Evolutionary conservation across 2,797 vertebrate genomes (phyloP).

Genomic region (Alosa sapidissima): DNA sequence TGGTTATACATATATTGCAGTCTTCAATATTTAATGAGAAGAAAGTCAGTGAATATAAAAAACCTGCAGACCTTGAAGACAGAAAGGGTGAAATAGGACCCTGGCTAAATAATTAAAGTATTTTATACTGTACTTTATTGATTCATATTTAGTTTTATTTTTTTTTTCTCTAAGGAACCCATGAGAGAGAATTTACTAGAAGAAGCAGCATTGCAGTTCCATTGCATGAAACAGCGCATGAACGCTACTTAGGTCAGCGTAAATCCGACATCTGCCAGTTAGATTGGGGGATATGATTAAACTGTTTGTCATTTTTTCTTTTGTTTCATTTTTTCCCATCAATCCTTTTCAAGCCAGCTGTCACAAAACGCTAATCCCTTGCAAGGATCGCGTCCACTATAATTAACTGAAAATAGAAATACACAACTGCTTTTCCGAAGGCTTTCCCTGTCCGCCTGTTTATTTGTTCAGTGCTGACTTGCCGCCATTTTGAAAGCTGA

Average conservation of each 20-base stretch:
- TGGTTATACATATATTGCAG: constrained; percentile 48
- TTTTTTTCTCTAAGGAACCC: constrained; percentile 28
- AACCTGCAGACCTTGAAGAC: constrained; percentile 41
- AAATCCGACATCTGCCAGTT: background rate
- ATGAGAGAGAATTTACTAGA: constrained; percentile 18
- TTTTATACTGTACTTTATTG: constrained; percentile 44
- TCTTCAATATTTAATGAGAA: constrained; percentile 53
- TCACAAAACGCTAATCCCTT: background rate
- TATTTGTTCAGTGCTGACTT: background rate
- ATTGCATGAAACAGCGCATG: background rate
- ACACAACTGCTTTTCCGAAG: background rate
- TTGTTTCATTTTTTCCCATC: constrained; percentile 12
- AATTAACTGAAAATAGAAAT: background rate
- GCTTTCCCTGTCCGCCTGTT: background rate
- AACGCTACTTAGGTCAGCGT: constrained; percentile 36
- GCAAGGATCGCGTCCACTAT: background rate
- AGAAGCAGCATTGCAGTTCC: background rate
- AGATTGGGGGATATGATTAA: background rate
- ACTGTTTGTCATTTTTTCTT: constrained; percentile 24
- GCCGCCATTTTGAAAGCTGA: background rate
- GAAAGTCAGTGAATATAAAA: constrained; percentile 44
- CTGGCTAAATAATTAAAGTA: constrained; percentile 52
- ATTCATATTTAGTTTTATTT: constrained; percentile 45
- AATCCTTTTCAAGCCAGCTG: constrained; percentile 14
- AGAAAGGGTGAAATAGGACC: constrained; percentile 50